Percentiles rank a stretch among this genome's conserved stretches.
Evolutionary conservation across 2,797 vertebrate species (phyloP).

Genomic region (Poeciliopsis paucimaculata): DNA sequence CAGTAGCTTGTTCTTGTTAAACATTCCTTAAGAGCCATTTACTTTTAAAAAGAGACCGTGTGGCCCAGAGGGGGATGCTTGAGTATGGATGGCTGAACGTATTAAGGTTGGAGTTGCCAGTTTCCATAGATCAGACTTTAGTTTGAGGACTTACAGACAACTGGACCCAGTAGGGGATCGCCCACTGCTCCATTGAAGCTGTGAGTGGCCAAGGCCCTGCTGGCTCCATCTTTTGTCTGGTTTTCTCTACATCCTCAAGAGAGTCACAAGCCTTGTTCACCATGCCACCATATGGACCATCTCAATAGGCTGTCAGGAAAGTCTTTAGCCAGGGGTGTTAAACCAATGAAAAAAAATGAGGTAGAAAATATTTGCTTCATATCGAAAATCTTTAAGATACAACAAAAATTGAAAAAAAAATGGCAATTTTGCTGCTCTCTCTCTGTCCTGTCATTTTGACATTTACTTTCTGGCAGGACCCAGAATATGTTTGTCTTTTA

Average conservation of each 20-base stretch:
- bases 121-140: constrained; percentile 75
- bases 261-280: constrained; percentile 68
- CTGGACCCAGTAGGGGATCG: constrained; percentile 72
- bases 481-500: background rate
- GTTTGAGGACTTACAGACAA: constrained; percentile 75
- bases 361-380: constrained; percentile 41
- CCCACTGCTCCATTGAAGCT: constrained; percentile 74
- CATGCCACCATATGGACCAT: constrained; percentile 74
- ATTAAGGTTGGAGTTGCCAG: constrained; percentile 66
- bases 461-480: background rate
- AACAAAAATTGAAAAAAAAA: background rate
- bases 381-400: constrained; percentile 20
- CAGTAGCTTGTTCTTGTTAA: constrained; percentile 54
- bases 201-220: constrained; percentile 68
- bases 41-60: constrained; percentile 51
- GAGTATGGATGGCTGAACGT: constrained; percentile 75
- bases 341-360: constrained; percentile 54
- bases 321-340: constrained; percentile 64
- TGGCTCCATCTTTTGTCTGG: constrained; percentile 80
- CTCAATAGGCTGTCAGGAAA: constrained; percentile 73
- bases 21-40: constrained; percentile 64
- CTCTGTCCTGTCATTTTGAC: background rate
- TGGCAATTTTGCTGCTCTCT: background rate
- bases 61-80: constrained; percentile 48
- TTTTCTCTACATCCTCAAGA: constrained; percentile 73